phyloP scores from a whole-genome alignment of 2,113 vertebrate species.

The Misgurnus anguillicaudatus region DNA sequence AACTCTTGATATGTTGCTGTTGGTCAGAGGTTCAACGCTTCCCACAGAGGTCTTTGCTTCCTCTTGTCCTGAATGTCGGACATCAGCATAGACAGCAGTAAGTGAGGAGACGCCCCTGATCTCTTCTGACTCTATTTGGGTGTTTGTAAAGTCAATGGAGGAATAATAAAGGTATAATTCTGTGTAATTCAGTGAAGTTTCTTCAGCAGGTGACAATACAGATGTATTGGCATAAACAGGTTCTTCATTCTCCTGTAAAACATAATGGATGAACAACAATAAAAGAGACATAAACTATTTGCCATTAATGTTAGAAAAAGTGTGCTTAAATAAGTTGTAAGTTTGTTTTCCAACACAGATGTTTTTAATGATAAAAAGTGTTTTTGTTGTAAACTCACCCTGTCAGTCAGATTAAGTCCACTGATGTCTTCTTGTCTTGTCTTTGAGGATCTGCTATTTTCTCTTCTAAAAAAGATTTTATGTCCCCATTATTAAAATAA shows the following conservation, averaged over 20 bases:
- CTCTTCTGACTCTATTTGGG: background rate
- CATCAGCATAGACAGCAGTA: background rate
- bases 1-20: too few relatives aligned
- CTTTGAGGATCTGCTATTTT: too few relatives aligned
- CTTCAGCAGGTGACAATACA: background rate
- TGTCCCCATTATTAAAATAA: too few relatives aligned
- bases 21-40: too few relatives aligned
- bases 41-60: too few relatives aligned
- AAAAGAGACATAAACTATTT: too few relatives aligned
- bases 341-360: too few relatives aligned
- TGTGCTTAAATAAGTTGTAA: too few relatives aligned
- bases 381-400: background rate
- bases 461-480: too few relatives aligned
- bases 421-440: background rate
- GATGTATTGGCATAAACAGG: background rate
- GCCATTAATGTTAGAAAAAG: too few relatives aligned
- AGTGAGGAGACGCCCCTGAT: background rate
- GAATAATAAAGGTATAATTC: slow-evolving; percentile 18
- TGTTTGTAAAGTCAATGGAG: background rate
- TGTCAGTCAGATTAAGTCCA: background rate
- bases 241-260: background rate
- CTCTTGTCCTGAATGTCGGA: background rate
- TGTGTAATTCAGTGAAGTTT: background rate
- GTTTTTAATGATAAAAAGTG: background rate
- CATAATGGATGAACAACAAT: background rate